Base-by-base conservation (phyloP, 2,113 vertebrate genomes). In the Empidonax alnorum region DNA sequence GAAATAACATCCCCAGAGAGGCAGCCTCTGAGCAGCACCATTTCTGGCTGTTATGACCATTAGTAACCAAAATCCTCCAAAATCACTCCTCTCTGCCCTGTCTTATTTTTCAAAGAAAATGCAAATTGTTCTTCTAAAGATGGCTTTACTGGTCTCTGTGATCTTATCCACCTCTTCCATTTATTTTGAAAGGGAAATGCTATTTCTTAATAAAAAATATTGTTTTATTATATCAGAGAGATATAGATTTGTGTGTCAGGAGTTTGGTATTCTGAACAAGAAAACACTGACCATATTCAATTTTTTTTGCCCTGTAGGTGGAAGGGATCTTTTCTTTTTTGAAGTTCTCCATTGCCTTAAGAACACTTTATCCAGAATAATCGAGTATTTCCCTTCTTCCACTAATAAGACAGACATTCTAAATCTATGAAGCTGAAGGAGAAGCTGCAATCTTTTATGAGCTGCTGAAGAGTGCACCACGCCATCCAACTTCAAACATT, bases 401-500 rank as follows among this genome's bases (percentile, higher is more conserved):
- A 49, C 18, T 58, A 33, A 50, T 12, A 53, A 37, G 31, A 56
- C 17, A 85, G 53, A 46, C 25, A 63, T 86, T 86, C 59, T 23
- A 66, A 69, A 84, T 46, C 66, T 14, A 46, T 62, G 20, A 73
- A 80, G 24, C 37, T 85, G 46, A 85, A 87, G 33, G n/a, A 63
- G 21, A 85, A 30, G 23, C 46, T 80, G 59, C 42, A 71, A 1
- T 46, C 44, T 83, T 87, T 77, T 55, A 46, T 50, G 69, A 77
- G 46, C 49, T 73, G 39, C 71, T 79, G 71, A 80, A 88, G 72
- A 83, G 80, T 24, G 37, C 20, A 24, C 44, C n/a, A 19, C 42
- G 41, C 46, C 59, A 42, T 39, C 68, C 24, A 76, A 53, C 55
- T 74, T 95, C 55, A 84, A 96, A 95, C 25, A 71, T 58, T 49